phyloP scores from a whole-genome alignment of 64 coral and sea anemone species.

The Porites australiensis region DNA sequence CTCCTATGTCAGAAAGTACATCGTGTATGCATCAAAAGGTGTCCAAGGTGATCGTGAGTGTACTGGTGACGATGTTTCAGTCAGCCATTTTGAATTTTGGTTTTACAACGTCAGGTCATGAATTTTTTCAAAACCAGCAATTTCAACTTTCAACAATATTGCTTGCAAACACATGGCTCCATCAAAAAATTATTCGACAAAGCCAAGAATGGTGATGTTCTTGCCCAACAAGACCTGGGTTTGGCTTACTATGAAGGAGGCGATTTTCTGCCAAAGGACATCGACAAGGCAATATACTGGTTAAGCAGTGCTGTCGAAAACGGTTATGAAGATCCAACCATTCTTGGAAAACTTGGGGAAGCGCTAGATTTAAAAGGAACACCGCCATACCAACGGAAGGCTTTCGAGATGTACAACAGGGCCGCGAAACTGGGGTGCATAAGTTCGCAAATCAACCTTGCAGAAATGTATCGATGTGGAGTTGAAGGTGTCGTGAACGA shows the following conservation, averaged over 20 bases:
- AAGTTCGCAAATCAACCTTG: constrained; percentile 52
- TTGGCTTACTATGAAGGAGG: constrained; percentile 24
- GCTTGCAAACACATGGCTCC: constrained; percentile 20
- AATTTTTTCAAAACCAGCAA: not conserved
- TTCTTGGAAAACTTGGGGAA: constrained; percentile 35
- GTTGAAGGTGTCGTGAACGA: constrained; percentile 71
- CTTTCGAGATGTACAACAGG: constrained; percentile 65
- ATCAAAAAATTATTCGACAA: not conserved
- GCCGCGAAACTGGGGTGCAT: constrained; percentile 44
- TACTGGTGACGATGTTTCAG: not conserved
- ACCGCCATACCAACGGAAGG: constrained; percentile 41
- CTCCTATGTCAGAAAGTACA: not conserved
- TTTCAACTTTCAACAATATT: not conserved
- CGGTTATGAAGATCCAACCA: not conserved
- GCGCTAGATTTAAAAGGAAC: constrained; percentile 42
- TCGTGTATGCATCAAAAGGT: too few species aligned
- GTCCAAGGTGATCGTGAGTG: too few species aligned
- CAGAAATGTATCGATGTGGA: constrained; percentile 86
- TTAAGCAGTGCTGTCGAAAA: constrained; percentile 54
- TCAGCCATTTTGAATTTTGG: not conserved
- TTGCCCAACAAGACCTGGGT: constrained; percentile 24
- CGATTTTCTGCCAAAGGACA: constrained; percentile 51
- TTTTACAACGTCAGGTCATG: not conserved
- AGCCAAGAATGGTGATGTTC: constrained; percentile 34
- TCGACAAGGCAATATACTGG: constrained; percentile 80